A percentile compares a stretch with the other conserved stretches of the same genome.
These are phyloP conservation scores for Armadillidium nasatum DNA, from an alignment of 1,140 invertebrate species.

Conservation along the genomic window DNA sequence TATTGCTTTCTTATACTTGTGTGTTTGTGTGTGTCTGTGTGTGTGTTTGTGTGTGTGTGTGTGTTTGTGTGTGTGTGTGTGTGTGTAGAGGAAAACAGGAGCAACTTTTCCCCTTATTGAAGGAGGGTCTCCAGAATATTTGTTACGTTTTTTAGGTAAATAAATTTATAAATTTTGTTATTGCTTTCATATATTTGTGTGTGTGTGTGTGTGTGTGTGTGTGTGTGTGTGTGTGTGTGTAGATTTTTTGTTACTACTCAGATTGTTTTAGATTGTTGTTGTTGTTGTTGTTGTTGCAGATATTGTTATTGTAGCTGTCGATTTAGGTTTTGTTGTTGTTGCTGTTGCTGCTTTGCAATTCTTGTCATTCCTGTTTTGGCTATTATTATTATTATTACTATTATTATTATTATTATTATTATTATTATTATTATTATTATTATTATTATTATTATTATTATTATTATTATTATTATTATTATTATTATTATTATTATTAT, in stretches of 20 bases:
- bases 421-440: neutral
- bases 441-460: neutral
- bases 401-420: neutral
- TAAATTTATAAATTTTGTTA: no score
- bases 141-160: constrained; percentile 39
- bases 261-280: neutral
- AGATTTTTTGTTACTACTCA: neutral
- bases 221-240: no score
- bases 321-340: neutral
- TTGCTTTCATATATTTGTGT: no score
- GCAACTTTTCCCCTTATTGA: constrained; percentile 49
- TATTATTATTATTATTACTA: neutral
- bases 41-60: no score
- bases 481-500: neutral
- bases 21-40: no score
- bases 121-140: constrained; percentile 44
- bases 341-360: neutral
- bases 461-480: neutral
- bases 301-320: neutral
- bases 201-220: no score
- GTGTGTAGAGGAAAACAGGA: constrained; percentile 54
- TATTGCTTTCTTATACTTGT: no score
- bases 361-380: neutral
- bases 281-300: neutral
- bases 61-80: no score